phyloP scores from a whole-genome alignment of 92 coral and sea anemone genomes.

The Palythoa heliodiscus region DNA sequence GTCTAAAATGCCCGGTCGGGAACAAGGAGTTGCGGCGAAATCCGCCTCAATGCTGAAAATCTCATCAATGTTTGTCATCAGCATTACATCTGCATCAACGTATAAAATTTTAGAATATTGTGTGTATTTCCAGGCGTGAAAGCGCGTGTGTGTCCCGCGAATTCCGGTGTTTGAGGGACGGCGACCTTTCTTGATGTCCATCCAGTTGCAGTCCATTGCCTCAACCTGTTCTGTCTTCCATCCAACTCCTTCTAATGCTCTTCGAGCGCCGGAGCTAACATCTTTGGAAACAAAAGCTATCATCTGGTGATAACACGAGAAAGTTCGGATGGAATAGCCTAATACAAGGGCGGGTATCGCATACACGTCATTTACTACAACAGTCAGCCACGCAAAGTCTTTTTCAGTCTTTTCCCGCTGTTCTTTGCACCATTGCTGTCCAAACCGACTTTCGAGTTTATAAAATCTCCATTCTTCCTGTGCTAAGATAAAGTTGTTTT shows the following conservation, averaged over 20 bases:
- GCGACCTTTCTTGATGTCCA: constrained; percentile 53
- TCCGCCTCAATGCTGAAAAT: constrained; percentile 68
- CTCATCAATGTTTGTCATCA: constrained; percentile 70
- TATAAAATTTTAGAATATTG: constrained; percentile 69
- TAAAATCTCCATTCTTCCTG: constrained; percentile 70
- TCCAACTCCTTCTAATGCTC: constrained; percentile 58
- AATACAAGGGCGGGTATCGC: constrained; percentile 65
- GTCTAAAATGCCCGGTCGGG: constrained; percentile 79
- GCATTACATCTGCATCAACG: constrained; percentile 78
- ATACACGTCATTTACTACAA: constrained; percentile 71
- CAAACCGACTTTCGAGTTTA: constrained; percentile 61
- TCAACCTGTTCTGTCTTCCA: constrained; percentile 63
- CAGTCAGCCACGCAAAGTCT: constrained; percentile 73
- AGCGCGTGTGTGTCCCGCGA: constrained; percentile 75
- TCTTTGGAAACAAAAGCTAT: constrained; percentile 75
- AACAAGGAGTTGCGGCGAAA: constrained; percentile 72
- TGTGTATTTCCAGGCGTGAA: constrained; percentile 78
- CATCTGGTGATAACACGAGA: constrained; percentile 75
- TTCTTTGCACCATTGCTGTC: constrained; percentile 63
- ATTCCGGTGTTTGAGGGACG: constrained; percentile 46
- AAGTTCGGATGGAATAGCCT: constrained; percentile 59
- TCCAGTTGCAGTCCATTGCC: constrained; percentile 79
- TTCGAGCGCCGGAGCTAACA: constrained; percentile 63
- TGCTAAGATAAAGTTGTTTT: constrained; percentile 57
- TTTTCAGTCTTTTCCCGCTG: constrained; percentile 20